Percentiles rank a stretch among this genome's conserved stretches.
Evolutionary conservation across 1,140 invertebrate species (phyloP).

Genomic region (Oedothorax gibbosus): DNA sequence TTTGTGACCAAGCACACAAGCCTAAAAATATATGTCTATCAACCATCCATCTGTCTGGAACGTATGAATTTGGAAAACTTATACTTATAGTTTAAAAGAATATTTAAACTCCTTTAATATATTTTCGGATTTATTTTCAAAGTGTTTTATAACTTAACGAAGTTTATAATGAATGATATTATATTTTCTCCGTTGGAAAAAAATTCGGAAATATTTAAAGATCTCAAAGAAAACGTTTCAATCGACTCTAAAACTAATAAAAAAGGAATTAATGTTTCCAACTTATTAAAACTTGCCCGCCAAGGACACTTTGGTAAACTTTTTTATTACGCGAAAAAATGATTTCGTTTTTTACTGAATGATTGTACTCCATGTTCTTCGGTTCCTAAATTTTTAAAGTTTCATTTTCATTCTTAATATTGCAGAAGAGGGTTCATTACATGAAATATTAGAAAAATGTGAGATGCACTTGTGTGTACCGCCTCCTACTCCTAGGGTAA

Average conservation of each 20-base stretch:
- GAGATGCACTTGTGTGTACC: conserved; percentile 14
- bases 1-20: too few relatives aligned
- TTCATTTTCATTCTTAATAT: not conserved
- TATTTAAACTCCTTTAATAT: too few relatives aligned
- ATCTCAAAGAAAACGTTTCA: not conserved
- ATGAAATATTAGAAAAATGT: conserved; percentile 39
- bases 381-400: not conserved
- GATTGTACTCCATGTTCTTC: too few relatives aligned
- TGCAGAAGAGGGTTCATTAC: conserved; percentile 11
- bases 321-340: not conserved
- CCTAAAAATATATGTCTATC: too few relatives aligned
- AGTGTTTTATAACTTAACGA: not conserved
- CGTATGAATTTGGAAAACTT: too few relatives aligned
- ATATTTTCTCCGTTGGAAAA: conserved; percentile 4
- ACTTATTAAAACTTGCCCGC: conserved; percentile 1
- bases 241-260: not conserved
- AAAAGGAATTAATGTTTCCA: conserved; percentile 14
- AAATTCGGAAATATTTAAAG: not conserved
- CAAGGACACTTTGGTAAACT: conserved; percentile 23
- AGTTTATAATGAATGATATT: conserved; percentile 18
- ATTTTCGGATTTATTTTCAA: too few relatives aligned
- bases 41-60: too few relatives aligned
- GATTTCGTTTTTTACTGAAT: too few relatives aligned
- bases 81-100: too few relatives aligned
- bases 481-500: conserved; percentile 20